These are phyloP conservation scores for Gouania willdenowi DNA, from an alignment of 2,797 vertebrate species.

Conservation along the genomic window DNA sequence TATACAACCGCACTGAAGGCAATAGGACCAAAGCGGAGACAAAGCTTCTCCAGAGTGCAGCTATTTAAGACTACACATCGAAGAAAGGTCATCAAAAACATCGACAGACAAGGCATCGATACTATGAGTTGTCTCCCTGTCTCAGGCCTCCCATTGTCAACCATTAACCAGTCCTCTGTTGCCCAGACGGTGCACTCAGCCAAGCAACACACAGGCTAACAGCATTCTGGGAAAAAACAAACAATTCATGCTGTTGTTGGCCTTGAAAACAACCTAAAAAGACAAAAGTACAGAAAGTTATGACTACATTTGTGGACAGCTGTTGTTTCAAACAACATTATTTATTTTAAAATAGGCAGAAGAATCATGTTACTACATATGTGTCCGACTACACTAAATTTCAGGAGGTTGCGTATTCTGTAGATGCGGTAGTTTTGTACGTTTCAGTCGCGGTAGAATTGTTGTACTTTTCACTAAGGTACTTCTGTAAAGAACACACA, in stretches of 20 bases:
- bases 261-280: conserved; percentile 60
- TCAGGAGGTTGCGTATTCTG: conserved; percentile 93
- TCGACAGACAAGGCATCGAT: conserved; percentile 19
- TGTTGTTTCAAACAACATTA: conserved; percentile 89
- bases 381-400: conserved; percentile 96
- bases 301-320: conserved; percentile 93
- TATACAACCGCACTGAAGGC: conserved; percentile 52
- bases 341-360: conserved; percentile 88
- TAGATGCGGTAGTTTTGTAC: conserved; percentile 99
- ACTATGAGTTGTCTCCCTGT: conserved; percentile 78
- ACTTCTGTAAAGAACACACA: conserved; percentile 93
- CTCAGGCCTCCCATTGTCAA: conserved; percentile 86
- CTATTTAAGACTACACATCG: conserved; percentile 38
- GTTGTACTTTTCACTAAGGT: conserved; percentile 96
- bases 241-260: too few species aligned
- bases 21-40: conserved; percentile 64
- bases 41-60: conserved; percentile 49
- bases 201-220: conserved; percentile 79
- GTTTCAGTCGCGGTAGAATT: conserved; percentile 98
- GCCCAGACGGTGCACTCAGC: conserved; percentile 66
- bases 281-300: conserved; percentile 70
- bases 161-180: conserved; percentile 58
- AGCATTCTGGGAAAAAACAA: too few species aligned
- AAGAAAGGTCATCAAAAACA: conserved; percentile 40
- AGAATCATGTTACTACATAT: conserved; percentile 81